Percentiles rank a stretch among this genome's conserved stretches.
phyloP scores from a whole-genome alignment of 2,797 vertebrate genomes.

The Gymnoscopelus microlampas region DNA sequence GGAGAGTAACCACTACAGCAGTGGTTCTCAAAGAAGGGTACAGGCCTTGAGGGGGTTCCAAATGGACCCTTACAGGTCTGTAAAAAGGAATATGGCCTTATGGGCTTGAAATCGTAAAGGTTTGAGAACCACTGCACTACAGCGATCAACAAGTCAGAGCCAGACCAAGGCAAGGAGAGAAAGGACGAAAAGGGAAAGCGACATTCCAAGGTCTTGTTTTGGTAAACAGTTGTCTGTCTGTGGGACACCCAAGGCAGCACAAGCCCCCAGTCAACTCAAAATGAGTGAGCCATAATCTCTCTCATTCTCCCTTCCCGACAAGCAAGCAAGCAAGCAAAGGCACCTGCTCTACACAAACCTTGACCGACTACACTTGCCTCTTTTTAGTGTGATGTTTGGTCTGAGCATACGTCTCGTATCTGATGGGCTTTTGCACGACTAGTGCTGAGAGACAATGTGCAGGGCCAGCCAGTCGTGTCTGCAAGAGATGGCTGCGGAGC shows the following conservation, averaged over 20 bases:
- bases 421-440: conserved; percentile 14
- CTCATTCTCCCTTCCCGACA: conserved; percentile 16
- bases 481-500: conserved; percentile 5
- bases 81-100: too few species aligned
- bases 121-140: background rate
- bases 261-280: conserved; percentile 25
- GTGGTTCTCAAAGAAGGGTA: too few species aligned
- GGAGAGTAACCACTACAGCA: too few species aligned
- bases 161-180: background rate
- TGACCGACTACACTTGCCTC: too few species aligned
- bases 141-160: too few species aligned
- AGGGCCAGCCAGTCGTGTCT: conserved; percentile 14
- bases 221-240: conserved; percentile 37
- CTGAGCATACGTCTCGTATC: background rate
- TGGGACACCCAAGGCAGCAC: conserved; percentile 21
- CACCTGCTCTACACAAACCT: background rate
- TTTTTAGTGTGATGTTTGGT: background rate
- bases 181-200: background rate
- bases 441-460: conserved; percentile 31
- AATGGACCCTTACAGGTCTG: too few species aligned
- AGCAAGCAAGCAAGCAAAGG: too few species aligned
- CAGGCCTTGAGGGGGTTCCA: too few species aligned
- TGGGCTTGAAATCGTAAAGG: too few species aligned
- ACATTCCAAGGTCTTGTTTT: conserved; percentile 10
- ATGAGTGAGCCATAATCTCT: background rate